Evolutionary conservation across 53 echinoderm and acorn worm species (phyloP).

Genomic region (Arbacia lixula): DNA sequence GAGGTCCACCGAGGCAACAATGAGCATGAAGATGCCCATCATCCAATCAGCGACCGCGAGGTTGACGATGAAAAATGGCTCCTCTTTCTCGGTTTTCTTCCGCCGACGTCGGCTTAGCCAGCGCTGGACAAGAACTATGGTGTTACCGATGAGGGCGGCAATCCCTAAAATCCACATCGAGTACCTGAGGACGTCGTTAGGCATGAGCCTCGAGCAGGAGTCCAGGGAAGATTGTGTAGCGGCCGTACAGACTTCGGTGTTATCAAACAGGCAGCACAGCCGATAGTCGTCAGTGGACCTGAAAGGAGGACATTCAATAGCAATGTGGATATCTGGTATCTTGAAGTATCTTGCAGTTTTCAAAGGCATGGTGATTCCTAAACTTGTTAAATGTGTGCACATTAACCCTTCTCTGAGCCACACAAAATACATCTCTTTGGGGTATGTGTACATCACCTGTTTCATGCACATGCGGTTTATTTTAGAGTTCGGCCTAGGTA

Average conservation of each 20-base stretch:
- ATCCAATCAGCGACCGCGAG: slow-evolving; percentile 70
- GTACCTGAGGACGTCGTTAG: slow-evolving; percentile 60
- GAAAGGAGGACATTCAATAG: too few species aligned
- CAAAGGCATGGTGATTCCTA: too few species aligned
- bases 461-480: too few species aligned
- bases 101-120: slow-evolving; percentile 1
- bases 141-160: slow-evolving; percentile 69
- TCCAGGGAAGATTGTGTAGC: slow-evolving; percentile 56
- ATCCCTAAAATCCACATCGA: slow-evolving; percentile 70
- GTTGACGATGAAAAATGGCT: slow-evolving; percentile 66
- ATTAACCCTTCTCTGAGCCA: too few species aligned
- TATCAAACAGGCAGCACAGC: slow-evolving; percentile 69
- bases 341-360: too few species aligned
- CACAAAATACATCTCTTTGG: too few species aligned
- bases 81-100: slow-evolving; percentile 16
- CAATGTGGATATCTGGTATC: too few species aligned
- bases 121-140: slow-evolving; percentile 61
- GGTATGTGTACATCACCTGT: too few species aligned
- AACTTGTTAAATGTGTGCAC: too few species aligned
- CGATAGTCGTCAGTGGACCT: slow-evolving; percentile 71
- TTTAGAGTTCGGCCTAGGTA: too few species aligned
- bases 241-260: slow-evolving; percentile 29
- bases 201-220: slow-evolving; percentile 69
- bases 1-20: slow-evolving; percentile 67
- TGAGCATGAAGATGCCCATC: slow-evolving; percentile 81